phyloP scores from a whole-genome alignment of 2,113 vertebrate species.

The Salminus brasiliensis region DNA sequence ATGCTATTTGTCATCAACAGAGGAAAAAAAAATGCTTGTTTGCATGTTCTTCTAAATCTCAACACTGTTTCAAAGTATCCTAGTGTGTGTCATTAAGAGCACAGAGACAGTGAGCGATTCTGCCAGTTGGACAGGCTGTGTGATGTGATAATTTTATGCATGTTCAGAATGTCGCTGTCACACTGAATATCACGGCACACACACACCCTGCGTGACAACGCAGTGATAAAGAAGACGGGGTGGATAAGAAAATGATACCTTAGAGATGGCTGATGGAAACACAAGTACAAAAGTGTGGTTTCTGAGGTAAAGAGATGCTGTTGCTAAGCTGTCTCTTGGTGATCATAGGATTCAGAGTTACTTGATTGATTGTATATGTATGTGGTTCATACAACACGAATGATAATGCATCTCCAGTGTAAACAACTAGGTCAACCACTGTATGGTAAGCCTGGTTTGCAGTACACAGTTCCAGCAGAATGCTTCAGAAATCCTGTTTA shows the following conservation, averaged over 20 bases:
- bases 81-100: constrained; percentile 32
- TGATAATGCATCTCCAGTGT: background rate
- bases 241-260: background rate
- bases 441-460: background rate
- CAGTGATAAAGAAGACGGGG: background rate
- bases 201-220: constrained; percentile 7
- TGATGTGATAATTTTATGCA: constrained; percentile 31
- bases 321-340: background rate
- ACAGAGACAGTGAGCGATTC: background rate
- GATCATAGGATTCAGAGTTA: background rate
- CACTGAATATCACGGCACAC: constrained; percentile 16
- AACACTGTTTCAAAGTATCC: constrained; percentile 11
- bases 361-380: background rate
- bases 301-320: background rate
- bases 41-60: constrained; percentile 6
- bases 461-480: background rate
- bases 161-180: constrained; percentile 31
- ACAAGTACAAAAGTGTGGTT: background rate
- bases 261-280: background rate
- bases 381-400: background rate
- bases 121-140: background rate
- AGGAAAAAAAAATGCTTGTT: background rate
- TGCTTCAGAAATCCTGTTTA: background rate
- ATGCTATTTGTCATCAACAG: background rate
- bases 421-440: background rate